phyloP scores from a whole-genome alignment of 2,113 vertebrate species.

The Phaethornis superciliosus region DNA sequence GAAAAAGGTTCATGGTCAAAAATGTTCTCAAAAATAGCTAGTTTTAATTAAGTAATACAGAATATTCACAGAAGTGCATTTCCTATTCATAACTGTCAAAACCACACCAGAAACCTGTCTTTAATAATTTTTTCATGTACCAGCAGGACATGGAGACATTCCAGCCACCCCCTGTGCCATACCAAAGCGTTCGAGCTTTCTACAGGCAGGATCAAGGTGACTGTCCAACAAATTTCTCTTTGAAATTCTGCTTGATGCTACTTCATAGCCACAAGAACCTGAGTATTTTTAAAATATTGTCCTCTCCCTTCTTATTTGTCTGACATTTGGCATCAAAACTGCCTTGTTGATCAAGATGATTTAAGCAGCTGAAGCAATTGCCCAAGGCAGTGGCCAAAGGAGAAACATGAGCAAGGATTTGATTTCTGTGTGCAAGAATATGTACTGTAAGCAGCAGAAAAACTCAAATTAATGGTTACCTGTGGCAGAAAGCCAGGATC shows the following conservation, averaged over 20 bases:
- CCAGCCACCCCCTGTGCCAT: neutral
- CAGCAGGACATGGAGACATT: neutral
- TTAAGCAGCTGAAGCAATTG: neutral
- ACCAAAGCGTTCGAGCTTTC: neutral
- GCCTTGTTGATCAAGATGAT: neutral
- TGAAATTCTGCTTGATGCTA: neutral
- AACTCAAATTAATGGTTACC: neutral
- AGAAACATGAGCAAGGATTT: neutral
- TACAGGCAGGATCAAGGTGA: neutral
- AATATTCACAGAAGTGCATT: neutral
- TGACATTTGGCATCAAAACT: neutral
- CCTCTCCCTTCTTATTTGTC: neutral
- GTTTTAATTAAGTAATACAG: neutral
- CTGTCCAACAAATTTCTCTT: neutral
- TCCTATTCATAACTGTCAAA: neutral
- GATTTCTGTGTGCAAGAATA: neutral
- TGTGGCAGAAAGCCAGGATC: slow-evolving; percentile 2
- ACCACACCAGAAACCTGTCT: neutral
- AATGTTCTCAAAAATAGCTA: neutral
- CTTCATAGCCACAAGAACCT: neutral
- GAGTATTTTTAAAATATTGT: neutral
- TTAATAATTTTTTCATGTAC: neutral
- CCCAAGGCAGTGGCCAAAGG: neutral
- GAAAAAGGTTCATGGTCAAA: neutral
- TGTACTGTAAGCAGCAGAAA: neutral